Conservation (phyloP, 2,888 invertebrate genomes). For the Anodontia alba region DNA sequence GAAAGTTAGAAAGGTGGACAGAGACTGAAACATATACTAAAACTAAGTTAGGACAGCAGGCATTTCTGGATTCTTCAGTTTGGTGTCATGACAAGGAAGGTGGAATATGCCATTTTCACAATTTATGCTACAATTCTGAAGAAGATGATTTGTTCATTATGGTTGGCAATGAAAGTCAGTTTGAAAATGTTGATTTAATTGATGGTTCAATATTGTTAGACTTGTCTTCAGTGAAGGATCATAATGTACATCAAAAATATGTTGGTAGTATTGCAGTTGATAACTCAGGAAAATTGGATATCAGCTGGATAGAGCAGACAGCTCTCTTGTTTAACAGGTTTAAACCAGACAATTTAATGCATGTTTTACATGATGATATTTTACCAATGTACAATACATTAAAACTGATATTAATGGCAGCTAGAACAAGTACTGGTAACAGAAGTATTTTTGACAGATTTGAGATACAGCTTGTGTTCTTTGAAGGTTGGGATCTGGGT, state of each 20-base stretch:
- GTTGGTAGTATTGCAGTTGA: slow-evolving; percentile 80
- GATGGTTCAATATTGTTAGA: slow-evolving; percentile 79
- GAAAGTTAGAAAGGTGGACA: neutral
- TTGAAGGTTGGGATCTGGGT: slow-evolving; percentile 77
- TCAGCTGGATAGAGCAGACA: slow-evolving; percentile 63
- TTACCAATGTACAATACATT: slow-evolving; percentile 85
- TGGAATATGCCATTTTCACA: slow-evolving; percentile 83
- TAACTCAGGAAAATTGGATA: slow-evolving; percentile 56
- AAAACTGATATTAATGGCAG: slow-evolving; percentile 66
- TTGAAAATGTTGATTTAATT: slow-evolving; percentile 76
- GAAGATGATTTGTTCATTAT: slow-evolving; percentile 84
- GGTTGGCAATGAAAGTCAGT: slow-evolving; percentile 75
- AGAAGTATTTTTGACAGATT: slow-evolving; percentile 21
- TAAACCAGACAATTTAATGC: slow-evolving; percentile 87
- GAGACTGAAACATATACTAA: neutral
- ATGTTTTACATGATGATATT: slow-evolving; percentile 86
- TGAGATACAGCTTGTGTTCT: slow-evolving; percentile 78
- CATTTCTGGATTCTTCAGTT: slow-evolving; percentile 31
- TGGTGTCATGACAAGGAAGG: slow-evolving; percentile 53
- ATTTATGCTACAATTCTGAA: slow-evolving; percentile 84
- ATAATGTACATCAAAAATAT: slow-evolving; percentile 82
- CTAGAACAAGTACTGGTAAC: neutral
- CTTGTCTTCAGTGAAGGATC: slow-evolving; percentile 84
- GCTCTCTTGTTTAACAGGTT: slow-evolving; percentile 84
- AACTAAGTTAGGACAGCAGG: neutral